phyloP scores from a whole-genome alignment of 2,797 vertebrate genomes.

The Onychomys torridus region DNA sequence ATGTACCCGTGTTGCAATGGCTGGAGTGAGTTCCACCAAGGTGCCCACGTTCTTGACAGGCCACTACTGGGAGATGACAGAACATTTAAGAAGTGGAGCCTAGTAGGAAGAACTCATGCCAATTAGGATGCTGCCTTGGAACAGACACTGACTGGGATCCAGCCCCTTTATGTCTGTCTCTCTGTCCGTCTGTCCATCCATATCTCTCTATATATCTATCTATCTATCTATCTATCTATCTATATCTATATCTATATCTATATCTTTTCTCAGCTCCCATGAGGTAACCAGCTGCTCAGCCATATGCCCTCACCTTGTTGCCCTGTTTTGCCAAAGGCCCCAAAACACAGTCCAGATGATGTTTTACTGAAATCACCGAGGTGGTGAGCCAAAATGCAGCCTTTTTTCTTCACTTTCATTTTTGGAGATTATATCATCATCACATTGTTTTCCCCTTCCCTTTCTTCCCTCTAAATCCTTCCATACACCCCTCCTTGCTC shows the following conservation, averaged over 20 bases:
- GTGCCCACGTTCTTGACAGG: too few relatives aligned
- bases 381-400: background rate
- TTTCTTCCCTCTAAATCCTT: background rate
- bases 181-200: background rate
- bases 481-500: background rate
- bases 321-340: background rate
- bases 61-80: too few relatives aligned
- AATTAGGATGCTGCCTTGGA: background rate
- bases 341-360: background rate
- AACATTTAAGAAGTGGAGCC: background rate
- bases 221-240: background rate
- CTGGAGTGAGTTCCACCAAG: too few relatives aligned
- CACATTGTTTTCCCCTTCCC: background rate
- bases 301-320: background rate
- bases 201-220: background rate
- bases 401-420: background rate
- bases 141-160: background rate
- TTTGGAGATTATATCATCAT: background rate
- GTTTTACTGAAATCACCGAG: background rate
- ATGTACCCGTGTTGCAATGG: accelerated
- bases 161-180: background rate
- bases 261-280: background rate
- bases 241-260: too few relatives aligned
- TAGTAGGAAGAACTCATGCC: background rate
- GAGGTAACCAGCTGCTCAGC: too few relatives aligned